Base-by-base conservation (phyloP, 2,797 vertebrate genomes). In the Danionella dracula region DNA sequence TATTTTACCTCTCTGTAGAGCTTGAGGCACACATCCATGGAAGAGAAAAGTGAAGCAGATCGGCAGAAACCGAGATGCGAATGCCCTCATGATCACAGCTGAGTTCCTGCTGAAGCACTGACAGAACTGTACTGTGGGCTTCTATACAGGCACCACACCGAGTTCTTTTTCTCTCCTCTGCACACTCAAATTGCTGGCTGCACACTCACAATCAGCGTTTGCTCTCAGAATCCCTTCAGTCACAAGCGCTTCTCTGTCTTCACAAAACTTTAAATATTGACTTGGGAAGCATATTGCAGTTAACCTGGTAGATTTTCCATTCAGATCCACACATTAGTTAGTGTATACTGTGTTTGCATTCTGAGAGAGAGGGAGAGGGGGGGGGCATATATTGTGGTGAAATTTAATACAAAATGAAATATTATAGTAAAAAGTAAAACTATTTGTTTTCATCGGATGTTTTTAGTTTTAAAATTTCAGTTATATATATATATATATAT, bases 1-100 rank as follows among this genome's bases (percentile, higher is more conserved):
- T 4, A 34, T 5, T 9, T 11, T 93, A 97, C 95, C 94, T 82
- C 89, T 90, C 74, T 90, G 91, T 27, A 83, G 89, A 48, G 87
- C 79, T 58, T 91, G 87, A 80, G 78, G 85, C 68, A 90, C 74
- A 76, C 71, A 74, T 71, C 87, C 89, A 54, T 86, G 79, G 42
- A 91, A 90, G 79, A 94, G 82, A 78, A 93, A 72, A 11, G 90
- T 82, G 55, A 92, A 79, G 78, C 85, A 83, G 51, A 97, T 81
- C 44, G 92, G 70, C 10, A 95, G 66, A 69, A 92, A 84, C 76
- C 94, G 79, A 12, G 11, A 68, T 76, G 72, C 83, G n/a, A 77
- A 78, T 78, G 88, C 90, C 61, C 88, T 89, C 96, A 99, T 98
- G 82, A 78, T 84, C 81, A 60, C 75, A 35, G 64, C 66, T 45